Base-by-base conservation (phyloP, 1,140 invertebrate species). In the Notospermus geniculatus region DNA sequence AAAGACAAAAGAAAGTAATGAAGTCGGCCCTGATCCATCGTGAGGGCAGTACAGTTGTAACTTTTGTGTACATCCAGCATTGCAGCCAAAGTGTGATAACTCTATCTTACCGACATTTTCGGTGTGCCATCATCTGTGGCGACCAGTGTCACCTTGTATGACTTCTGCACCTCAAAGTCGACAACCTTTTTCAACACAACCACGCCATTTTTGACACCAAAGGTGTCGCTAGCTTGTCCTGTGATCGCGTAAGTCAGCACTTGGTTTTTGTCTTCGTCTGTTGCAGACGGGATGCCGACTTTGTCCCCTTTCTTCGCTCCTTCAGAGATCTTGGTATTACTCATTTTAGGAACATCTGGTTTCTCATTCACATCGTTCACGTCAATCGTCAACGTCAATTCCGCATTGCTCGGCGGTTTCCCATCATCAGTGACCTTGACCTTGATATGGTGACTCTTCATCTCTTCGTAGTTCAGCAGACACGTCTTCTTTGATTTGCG, bases 381-480 rank as follows among this genome's bases (percentile, higher is more conserved):
- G 29, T 54, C 22, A 7, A 72, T 46, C 2, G 60, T 59, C 27
- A 70, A 9, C 4, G 60, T 46, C 19, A 63, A 39, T 2, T 59
- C 56, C 13, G 45, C 45, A 7, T 4, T 7, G 4, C 5, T 68
- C 13, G 64, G 45, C 11, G 70, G 70, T 4, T 54, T 15, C 2
- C 70, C 70, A 50, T n/a, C 62, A 54, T 72, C 70, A 15, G 64
- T 62, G 15, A 72, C 70, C 23, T 65, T n/a, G 17, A 70, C 59
- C 36, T n/a, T 45, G 52, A 65, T 58, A 17, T 58, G 41, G 41
- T 70, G 62, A 23, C n/a, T 41, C 9, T 39, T 41, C 19, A 53
- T 23, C 0, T 64, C 57, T 43, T 72, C 70, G 60, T 50, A 68
- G 61, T 72, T 66, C 27, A 72, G 55, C 32, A 63, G 43, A 59